Conservation (phyloP, 1,140 invertebrate genomes). For the Halesus radiatus region DNA sequence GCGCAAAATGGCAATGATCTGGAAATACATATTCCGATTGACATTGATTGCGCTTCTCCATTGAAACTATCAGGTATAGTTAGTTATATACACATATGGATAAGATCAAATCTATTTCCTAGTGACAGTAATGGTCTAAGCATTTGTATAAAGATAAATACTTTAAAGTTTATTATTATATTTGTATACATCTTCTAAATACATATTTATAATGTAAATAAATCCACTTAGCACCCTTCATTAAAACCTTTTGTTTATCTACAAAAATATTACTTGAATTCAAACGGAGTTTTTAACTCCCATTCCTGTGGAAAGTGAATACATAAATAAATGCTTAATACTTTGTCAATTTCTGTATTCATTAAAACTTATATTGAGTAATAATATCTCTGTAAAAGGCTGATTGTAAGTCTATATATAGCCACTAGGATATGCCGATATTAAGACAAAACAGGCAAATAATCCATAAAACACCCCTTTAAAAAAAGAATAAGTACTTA, state of each 20-base stretch:
- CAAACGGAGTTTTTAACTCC: neutral
- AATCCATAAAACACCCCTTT: too few species aligned
- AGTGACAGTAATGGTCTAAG: conserved; percentile 7
- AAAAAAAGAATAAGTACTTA: too few species aligned
- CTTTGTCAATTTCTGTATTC: too few species aligned
- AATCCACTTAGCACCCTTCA: conserved; percentile 36
- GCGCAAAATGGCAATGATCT: neutral
- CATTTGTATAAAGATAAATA: conserved; percentile 13
- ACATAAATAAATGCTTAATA: too few species aligned
- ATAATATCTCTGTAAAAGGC: neutral
- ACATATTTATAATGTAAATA: conserved; percentile 25
- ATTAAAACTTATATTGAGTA: too few species aligned
- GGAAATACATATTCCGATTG: too few species aligned
- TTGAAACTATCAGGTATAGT: too few species aligned
- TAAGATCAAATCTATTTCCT: neutral
- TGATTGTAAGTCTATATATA: neutral
- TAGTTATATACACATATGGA: too few species aligned
- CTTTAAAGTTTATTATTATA: neutral
- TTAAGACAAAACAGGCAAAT: too few species aligned
- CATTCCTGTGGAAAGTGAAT: neutral
- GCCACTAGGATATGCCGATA: too few species aligned
- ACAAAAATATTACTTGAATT: conserved; percentile 31
- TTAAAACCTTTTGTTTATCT: conserved; percentile 15
- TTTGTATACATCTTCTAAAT: conserved; percentile 17
- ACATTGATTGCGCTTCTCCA: too few species aligned